Base-by-base conservation (phyloP, 2,113 vertebrate genomes). In the Nannospalax galili region DNA sequence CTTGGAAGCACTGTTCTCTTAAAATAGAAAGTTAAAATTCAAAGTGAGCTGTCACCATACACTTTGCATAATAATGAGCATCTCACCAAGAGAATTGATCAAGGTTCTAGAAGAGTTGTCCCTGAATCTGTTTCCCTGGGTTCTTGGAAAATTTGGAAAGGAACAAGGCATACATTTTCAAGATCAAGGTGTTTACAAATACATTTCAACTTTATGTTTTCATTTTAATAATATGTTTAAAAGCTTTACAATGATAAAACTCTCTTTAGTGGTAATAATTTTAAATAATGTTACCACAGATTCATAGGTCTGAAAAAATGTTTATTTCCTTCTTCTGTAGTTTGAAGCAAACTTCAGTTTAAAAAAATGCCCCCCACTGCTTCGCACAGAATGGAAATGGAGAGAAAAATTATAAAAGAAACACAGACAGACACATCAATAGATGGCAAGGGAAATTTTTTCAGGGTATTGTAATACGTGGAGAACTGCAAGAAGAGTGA, bases 11-110 rank as follows among this genome's bases (percentile, higher is more conserved):
- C 1, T 45, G 7, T 56, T 37, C 7, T 79, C 92, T 95, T 88
- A 88, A 95, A 94, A 92, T 40, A 77, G 4, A 75, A 90, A 96
- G 72, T 67, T 45, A 90, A 64, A 73, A 69, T 93, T 84, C 56
- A 91, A 75, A 32, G 40, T 37, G 30, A 72, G 28, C 45, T 67
- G 28, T 86, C 86, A 69, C 11, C 14, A 56, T n/a, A 20, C 37
- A 78, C 56, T 87, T 84, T 90, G 52, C 37, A 60, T 92, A 72
- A 90, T 88, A 95, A 80, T 65, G 9, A 35, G 1, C 40, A n/a
- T 67, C 35, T 81, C 35, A 52, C 65, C 22, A 35, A 30, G 11
- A 70, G 58, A 7, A 58, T 1, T 60, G 32, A 14, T 65, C 7
- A 35, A 58, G 11, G 1, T 40, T 95, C 42, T 35, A 69, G 26